Evolutionary conservation across 2,113 vertebrate genomes (phyloP).

Genomic region (sheep (Ovis aries)): ARS-UI_Ramb_v3.0 NC_056055.1:6680501-6681000

Average conservation of each 20-base stretch:
- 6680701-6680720: not conserved
- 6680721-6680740: not conserved
- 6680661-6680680: not conserved
- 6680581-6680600: not conserved
- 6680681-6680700: not conserved
- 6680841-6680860: not conserved
- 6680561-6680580: not conserved
- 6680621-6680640: not conserved
- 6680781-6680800: not conserved
- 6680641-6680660: not conserved
- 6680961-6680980: rapidly evolving
- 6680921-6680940: too few relatives aligned
- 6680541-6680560: too few relatives aligned
- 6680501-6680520: not conserved
- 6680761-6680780: not conserved
- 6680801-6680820: not conserved
- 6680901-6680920: not conserved
- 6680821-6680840: not conserved
- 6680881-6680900: not conserved
- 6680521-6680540: not conserved
- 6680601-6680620: not conserved
- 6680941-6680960: not conserved
- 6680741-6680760: not conserved
- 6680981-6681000: not conserved
- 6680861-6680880: not conserved